Evolutionary conservation across 2,797 vertebrate genomes (phyloP), one percentile per base, ranked within the genome.

Genomic region (Catharus ustulatus): DNA sequence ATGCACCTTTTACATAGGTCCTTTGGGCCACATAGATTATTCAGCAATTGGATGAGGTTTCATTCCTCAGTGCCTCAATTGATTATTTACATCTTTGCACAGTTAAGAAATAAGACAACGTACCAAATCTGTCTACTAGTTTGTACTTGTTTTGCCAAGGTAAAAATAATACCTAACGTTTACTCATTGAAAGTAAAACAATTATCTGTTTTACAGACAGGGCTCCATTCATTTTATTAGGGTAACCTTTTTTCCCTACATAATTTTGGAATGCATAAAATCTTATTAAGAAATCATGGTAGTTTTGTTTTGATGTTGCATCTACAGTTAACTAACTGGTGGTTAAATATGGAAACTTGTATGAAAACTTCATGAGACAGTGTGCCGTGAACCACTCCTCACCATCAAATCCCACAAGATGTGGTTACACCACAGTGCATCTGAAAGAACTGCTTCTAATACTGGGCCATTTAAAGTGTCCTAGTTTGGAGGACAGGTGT

Each of bases 291-390:
- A 91, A 59, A 21, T 30, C 36, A 59, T 1, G 3, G 8, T 4
- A 27, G n/a, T 64, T 68, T 90, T 74, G 42, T 77, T 72, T 58
- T 57, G 18, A 43, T 78, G 48, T 17, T 46, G 32, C 20, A 40
- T 20, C 27, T 82, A 20, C 24, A 52, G 18, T 36, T 77, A 89
- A 83, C 40, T 40, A 55, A 24, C 30, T 3, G 1, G 29, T 21
- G 43, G 24, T 45, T 64, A 78, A 40, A 82, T 73, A 10, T 67
- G 68, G 30, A 84, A 82, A 34, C 2, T 21, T 7, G 0, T 15
- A 57, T 21, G 55, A 92, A 86, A 82, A 79, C 22, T 61, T 42
- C 6, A 90, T 78, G 89, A 96, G 96, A 95, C 93, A 96, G 95
- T 46, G 66, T 16, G 71, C 86, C 42, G 36, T 55, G 61, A 95